phyloP scores from a whole-genome alignment of 2,113 vertebrate genomes.

The Ciconia boyciana region DNA sequence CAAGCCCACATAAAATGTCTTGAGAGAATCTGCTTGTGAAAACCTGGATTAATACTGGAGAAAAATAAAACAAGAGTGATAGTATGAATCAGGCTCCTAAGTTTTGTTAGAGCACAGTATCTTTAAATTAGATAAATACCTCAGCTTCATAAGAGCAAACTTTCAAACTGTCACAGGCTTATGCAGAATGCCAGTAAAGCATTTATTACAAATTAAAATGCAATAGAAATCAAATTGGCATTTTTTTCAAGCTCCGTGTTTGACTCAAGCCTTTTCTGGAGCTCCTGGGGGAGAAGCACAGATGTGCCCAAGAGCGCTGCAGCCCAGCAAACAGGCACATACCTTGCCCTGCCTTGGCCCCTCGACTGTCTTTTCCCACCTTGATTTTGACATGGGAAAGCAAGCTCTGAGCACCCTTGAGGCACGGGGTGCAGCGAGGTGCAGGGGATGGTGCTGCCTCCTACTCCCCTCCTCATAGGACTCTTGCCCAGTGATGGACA shows the following conservation, averaged over 20 bases:
- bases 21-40: slow-evolving; percentile 41
- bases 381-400: background rate
- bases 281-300: background rate
- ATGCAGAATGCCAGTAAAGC: slow-evolving; percentile 31
- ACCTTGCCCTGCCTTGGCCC: background rate
- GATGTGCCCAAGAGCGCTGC: background rate
- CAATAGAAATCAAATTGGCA: background rate
- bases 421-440: background rate
- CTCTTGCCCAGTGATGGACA: background rate
- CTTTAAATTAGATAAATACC: slow-evolving; percentile 4
- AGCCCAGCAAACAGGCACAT: background rate
- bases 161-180: slow-evolving; percentile 22
- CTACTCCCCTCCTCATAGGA: background rate
- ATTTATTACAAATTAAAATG: slow-evolving; percentile 57
- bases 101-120: slow-evolving; percentile 1
- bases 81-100: background rate
- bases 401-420: background rate
- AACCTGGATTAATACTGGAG: background rate
- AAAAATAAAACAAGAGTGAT: slow-evolving; percentile 33
- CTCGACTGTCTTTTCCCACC: background rate
- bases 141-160: slow-evolving; percentile 15
- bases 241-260: slow-evolving; percentile 24
- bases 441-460: background rate
- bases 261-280: background rate
- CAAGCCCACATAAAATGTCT: background rate